Percentiles rank a stretch among this genome's conserved stretches.
phyloP scores from a whole-genome alignment of 37 sponge, comb jelly and placozoan genomes.

The Oscarella lobularis region DNA sequence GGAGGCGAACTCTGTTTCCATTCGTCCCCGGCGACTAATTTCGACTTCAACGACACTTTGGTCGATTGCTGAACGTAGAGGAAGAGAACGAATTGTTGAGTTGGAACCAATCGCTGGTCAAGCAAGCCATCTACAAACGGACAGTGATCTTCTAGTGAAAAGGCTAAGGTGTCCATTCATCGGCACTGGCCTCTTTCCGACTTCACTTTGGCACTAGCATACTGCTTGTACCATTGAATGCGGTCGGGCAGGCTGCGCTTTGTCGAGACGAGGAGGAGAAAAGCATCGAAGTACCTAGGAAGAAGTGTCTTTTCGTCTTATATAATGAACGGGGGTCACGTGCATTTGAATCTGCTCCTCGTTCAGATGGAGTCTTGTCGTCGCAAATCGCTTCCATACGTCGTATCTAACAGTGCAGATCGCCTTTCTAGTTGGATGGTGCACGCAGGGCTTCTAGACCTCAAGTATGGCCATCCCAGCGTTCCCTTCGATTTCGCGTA shows the following conservation, averaged over 20 bases:
- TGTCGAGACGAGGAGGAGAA: too few relatives aligned
- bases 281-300: background rate
- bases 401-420: background rate
- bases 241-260: too few relatives aligned
- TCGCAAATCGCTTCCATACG: background rate
- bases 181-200: background rate
- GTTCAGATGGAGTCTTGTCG: background rate
- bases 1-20: too few relatives aligned
- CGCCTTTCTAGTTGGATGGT: too few relatives aligned
- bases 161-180: too few relatives aligned
- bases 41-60: background rate
- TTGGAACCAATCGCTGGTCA: background rate
- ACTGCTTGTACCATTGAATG: background rate
- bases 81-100: background rate
- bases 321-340: background rate
- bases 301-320: background rate
- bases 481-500: background rate
- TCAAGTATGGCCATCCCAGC: background rate
- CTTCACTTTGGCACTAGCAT: background rate
- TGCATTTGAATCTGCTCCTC: background rate
- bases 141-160: too few relatives aligned
- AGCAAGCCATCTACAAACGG: background rate
- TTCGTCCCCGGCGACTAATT: background rate
- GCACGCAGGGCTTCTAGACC: background rate
- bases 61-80: background rate